A percentile compares a stretch with the other conserved stretches of the same genome.
These are phyloP conservation scores for Dasypolia templi DNA, from an alignment of 2,888 invertebrate genomes.

Conservation along the genomic window DNA sequence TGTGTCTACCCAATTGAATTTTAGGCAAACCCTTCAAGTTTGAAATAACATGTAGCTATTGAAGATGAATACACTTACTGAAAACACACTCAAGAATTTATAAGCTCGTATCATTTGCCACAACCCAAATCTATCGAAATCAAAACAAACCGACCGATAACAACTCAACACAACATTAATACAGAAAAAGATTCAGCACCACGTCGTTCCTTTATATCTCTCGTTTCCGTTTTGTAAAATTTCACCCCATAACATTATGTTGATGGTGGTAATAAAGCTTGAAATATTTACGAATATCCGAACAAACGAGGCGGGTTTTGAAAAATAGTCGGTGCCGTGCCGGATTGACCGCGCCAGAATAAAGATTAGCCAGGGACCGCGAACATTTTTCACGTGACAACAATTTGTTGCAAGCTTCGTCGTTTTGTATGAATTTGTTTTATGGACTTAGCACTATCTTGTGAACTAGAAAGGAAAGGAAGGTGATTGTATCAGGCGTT, in stretches of 20 bases:
- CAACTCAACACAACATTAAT: constrained; percentile 78
- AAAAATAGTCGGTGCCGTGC: constrained; percentile 84
- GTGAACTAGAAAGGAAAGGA: constrained; percentile 19
- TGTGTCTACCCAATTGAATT: background rate
- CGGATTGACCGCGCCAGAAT: constrained; percentile 77
- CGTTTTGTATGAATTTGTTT: constrained; percentile 45
- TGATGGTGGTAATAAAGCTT: constrained; percentile 89
- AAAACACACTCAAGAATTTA: constrained; percentile 47
- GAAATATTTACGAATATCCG: constrained; percentile 90
- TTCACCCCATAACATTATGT: constrained; percentile 90
- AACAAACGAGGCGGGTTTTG: constrained; percentile 86
- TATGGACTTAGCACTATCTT: constrained; percentile 10
- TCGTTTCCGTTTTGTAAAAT: constrained; percentile 89
- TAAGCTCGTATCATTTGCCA: background rate
- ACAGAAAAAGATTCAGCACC: constrained; percentile 78
- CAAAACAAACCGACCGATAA: constrained; percentile 58
- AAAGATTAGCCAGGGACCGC: constrained; percentile 78
- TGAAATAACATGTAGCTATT: background rate
- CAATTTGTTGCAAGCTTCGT: constrained; percentile 65
- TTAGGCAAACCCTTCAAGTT: background rate
- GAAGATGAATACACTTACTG: constrained; percentile 4
- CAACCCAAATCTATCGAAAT: constrained; percentile 13
- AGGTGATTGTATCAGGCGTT: background rate
- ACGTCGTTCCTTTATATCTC: constrained; percentile 87
- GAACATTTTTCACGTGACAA: constrained; percentile 71